A percentile compares a stretch with the other conserved stretches of the same genome.
Evolutionary conservation across 2,113 vertebrate species (phyloP).

Genomic region (Ondatra zibethicus): DNA sequence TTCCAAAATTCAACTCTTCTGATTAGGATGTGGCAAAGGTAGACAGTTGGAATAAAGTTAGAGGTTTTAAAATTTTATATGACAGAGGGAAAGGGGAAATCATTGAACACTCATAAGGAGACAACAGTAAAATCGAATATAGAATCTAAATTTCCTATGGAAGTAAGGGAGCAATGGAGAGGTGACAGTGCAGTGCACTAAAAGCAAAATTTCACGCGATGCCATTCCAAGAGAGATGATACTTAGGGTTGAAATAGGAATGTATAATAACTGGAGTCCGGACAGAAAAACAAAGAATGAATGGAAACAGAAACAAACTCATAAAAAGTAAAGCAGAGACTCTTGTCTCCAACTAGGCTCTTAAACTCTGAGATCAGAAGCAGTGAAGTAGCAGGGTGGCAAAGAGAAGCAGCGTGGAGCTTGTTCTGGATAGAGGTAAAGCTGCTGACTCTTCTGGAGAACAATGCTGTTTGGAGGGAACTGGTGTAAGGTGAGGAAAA

Average conservation of each 20-base stretch:
- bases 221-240: constrained; percentile 10
- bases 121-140: not conserved
- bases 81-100: not conserved
- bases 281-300: not conserved
- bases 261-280: not conserved
- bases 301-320: not conserved
- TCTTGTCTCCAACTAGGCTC: not conserved
- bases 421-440: not conserved
- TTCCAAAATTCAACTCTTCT: not conserved
- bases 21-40: not conserved
- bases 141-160: not conserved
- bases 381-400: not conserved
- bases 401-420: not conserved
- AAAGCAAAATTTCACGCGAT: not conserved
- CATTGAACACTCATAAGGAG: not conserved
- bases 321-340: not conserved
- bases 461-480: rapidly evolving
- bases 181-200: not conserved
- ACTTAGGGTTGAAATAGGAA: constrained; percentile 31
- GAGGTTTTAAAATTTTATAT: not conserved
- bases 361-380: not conserved
- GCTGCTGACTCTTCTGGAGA: not conserved
- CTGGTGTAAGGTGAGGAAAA: not conserved
- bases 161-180: not conserved
- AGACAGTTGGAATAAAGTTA: not conserved